phyloP scores from a whole-genome alignment of 2,888 invertebrate genomes.

The Leucozona laternaria region DNA sequence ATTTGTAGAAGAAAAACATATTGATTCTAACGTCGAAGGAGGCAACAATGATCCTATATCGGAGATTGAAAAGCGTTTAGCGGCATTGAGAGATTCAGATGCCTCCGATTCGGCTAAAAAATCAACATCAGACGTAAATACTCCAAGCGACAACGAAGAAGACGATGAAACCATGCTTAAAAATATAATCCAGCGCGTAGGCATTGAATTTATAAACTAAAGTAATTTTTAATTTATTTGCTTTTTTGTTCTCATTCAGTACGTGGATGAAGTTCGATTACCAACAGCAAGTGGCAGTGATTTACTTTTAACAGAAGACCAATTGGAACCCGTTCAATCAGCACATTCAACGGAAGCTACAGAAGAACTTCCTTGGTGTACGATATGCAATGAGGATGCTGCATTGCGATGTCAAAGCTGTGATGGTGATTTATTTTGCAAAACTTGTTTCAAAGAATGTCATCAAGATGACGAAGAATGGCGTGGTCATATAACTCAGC shows the following conservation, averaged over 20 bases:
- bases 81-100: constrained; percentile 84
- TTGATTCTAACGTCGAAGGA: constrained; percentile 85
- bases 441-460: constrained; percentile 89
- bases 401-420: constrained; percentile 90
- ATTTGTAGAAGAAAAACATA: constrained; percentile 85
- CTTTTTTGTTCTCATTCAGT: constrained; percentile 79
- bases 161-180: constrained; percentile 83
- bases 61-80: constrained; percentile 85
- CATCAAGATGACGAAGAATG: constrained; percentile 88
- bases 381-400: constrained; percentile 93
- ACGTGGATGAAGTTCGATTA: constrained; percentile 85
- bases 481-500: constrained; percentile 79
- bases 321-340: constrained; percentile 78
- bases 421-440: constrained; percentile 91
- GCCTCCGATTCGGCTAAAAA: constrained; percentile 28
- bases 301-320: constrained; percentile 80
- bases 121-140: constrained; percentile 76
- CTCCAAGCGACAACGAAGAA: constrained; percentile 82
- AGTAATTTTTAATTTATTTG: not conserved
- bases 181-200: constrained; percentile 81
- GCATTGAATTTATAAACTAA: not conserved
- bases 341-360: constrained; percentile 71
- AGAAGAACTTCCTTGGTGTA: constrained; percentile 91
- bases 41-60: constrained; percentile 84
- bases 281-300: constrained; percentile 83